Evolutionary conservation across 2,113 vertebrate genomes (phyloP).

Genomic region (Rhagologus leucostigma): DNA sequence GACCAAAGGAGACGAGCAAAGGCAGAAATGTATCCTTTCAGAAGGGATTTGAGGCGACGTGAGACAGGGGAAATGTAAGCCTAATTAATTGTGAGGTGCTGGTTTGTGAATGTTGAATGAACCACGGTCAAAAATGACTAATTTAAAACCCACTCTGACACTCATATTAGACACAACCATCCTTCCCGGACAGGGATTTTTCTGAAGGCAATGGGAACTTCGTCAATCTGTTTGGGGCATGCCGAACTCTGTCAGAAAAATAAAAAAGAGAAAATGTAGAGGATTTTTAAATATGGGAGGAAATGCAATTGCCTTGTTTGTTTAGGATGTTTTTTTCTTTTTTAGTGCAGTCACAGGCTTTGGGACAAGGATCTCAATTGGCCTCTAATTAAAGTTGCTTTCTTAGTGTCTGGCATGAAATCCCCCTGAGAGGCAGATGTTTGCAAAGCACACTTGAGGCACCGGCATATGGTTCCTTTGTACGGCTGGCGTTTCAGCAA

Average conservation of each 20-base stretch:
- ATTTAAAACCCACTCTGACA: background rate
- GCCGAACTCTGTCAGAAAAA: background rate
- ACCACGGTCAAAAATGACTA: background rate
- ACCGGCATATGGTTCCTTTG: conserved; percentile 65
- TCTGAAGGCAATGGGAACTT: background rate
- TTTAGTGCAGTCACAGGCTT: background rate
- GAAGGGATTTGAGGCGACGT: background rate
- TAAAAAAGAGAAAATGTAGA: background rate
- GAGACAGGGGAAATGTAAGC: background rate
- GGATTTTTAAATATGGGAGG: background rate
- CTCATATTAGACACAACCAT: background rate
- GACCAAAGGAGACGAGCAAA: background rate
- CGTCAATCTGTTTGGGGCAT: rapidly evolving
- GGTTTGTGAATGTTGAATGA: background rate
- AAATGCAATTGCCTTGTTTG: background rate
- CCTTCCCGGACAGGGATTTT: background rate
- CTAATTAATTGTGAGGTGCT: background rate
- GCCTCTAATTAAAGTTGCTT: conserved; percentile 65
- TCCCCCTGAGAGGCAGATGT: conserved; percentile 64
- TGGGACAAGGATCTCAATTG: conserved; percentile 40
- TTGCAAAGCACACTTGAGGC: conserved; percentile 57
- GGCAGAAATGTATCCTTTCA: background rate
- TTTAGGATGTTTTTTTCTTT: background rate
- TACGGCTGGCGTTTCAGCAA: conserved; percentile 49
- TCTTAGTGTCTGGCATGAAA: conserved; percentile 60